Evolutionary conservation across 2,888 invertebrate genomes (phyloP), one percentile per base, ranked within the genome.

Genomic region (Deilephila porcellus): DNA sequence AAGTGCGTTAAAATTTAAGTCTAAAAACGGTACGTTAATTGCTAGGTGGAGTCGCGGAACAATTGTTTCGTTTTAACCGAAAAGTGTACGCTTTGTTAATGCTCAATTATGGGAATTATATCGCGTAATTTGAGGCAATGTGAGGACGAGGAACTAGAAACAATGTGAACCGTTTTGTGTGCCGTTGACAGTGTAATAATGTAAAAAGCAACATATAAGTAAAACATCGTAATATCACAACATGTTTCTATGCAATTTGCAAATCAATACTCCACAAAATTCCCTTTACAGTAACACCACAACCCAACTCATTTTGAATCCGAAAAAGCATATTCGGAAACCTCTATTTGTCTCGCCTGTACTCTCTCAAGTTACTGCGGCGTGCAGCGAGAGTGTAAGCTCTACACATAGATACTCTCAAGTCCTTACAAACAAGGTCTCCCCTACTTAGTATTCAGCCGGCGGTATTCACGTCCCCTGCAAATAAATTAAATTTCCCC

Each of bases 401-500:
- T 52, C 45, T 45, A 45, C 64, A 62, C 63, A 67, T 25, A 67
- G 45, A 67, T 52, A 52, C 67, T 67, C 52, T 14, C 67, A 52
- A 67, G 67, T 52, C 45, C 67, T 67, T 67, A 67, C 52, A 60
- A 67, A 45, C 25, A 25, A 45, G 52, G 67, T 52, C 63, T 63
- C 5, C 25, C 52, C 67, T 67, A 45, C 25, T 67, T 67, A 67
- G 67, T 67, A 67, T 67, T 67, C 67, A 67, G 67, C 45, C 52
- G 67, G 25, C 52, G 67, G 4, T 17, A 3, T 67, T 67, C 52
- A 67, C 67, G 67, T 67, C 67, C 45, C 45, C 72, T 37, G 64
- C 64, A 67, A 73, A 73, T 59, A 73, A 73, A 73, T 73, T 73
- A 59, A 56, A 73, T 73, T 73, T 67, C 29, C 67, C 72, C 19